Evolutionary conservation across 2,113 vertebrate species (phyloP).

Genomic region (Phyllostomus discolor): DNA sequence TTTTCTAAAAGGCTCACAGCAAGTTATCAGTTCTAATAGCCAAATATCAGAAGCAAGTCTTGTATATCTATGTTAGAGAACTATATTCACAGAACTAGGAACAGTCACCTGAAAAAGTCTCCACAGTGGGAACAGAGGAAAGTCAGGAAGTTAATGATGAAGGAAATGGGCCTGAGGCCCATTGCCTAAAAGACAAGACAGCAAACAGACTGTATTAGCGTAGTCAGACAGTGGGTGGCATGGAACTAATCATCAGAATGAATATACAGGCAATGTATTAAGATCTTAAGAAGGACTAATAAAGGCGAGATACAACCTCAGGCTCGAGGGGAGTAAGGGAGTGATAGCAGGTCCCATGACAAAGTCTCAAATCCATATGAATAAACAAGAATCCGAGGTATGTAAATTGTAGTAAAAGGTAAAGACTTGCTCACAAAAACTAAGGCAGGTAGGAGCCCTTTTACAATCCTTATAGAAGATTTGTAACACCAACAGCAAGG

Average conservation of each 20-base stretch:
- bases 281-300: not conserved
- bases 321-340: not conserved
- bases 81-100: not conserved
- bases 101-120: not conserved
- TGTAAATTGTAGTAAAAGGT: not conserved
- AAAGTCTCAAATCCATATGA: not conserved
- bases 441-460: not conserved
- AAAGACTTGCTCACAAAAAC: not conserved
- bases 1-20: not conserved
- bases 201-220: not conserved
- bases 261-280: not conserved
- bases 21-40: not conserved
- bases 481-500: not conserved
- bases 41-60: not conserved
- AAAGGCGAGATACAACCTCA: not conserved
- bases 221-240: not conserved
- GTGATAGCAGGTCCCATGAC: not conserved
- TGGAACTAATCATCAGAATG: not conserved
- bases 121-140: not conserved
- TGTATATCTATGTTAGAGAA: not conserved
- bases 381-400: not conserved
- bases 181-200: not conserved
- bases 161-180: not conserved
- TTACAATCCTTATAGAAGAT: not conserved
- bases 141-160: not conserved